Percentiles rank a stretch among this genome's conserved stretches.
Evolutionary conservation across 2,113 vertebrate genomes (phyloP).

Genomic region (Turnix velox): DNA sequence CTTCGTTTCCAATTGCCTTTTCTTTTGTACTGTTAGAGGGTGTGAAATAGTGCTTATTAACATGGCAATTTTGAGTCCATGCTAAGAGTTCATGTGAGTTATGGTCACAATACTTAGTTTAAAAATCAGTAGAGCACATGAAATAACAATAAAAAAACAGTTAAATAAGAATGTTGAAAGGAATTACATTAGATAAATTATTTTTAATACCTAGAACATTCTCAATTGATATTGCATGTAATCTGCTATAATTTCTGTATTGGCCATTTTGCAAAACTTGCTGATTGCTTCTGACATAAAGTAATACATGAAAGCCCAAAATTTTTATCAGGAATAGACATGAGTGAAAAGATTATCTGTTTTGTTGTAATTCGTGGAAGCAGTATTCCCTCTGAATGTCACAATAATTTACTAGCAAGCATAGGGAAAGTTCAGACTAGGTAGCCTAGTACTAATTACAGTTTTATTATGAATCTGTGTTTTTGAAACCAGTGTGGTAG

Average conservation of each 20-base stretch:
- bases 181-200: neutral
- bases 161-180: neutral
- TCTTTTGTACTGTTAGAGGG: neutral
- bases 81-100: neutral
- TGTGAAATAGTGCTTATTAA: neutral
- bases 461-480: neutral
- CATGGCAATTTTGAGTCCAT: neutral
- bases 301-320: neutral
- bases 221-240: neutral
- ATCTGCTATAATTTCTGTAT: neutral
- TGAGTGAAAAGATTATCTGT: neutral
- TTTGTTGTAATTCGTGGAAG: neutral
- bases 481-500: neutral
- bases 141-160: neutral
- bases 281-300: neutral
- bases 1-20: neutral
- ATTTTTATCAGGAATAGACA: neutral
- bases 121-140: neutral
- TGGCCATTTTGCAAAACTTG: neutral
- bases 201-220: neutral
- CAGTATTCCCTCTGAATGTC: neutral
- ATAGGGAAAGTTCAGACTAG: neutral
- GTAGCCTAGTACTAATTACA: neutral
- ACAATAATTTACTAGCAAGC: neutral
- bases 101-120: neutral